Base-by-base conservation (phyloP, 2,888 invertebrate species). In the Orchesellides sinensis region DNA sequence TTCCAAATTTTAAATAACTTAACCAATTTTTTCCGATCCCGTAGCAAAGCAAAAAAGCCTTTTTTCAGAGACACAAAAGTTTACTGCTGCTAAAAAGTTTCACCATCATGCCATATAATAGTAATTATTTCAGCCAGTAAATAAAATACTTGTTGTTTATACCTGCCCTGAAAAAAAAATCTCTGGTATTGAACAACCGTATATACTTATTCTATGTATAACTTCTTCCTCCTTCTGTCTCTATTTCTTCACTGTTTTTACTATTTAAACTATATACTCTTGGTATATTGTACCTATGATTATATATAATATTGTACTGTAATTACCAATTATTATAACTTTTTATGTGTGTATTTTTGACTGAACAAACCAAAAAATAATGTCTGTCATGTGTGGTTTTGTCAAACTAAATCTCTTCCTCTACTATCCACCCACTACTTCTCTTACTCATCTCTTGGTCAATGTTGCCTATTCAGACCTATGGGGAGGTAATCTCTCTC, bases 401-500 rank as follows among this genome's bases (percentile, higher is more conserved):
- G 73, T 81, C 81, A 52, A 81, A 81, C 81, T 81, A 74, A 81
- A 81, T 81, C 70, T 84, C 82, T 78, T 84, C 84, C 83, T 84
- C 78, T 79, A 80, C 83, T 83, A 83, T 83, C 84, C 79, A 84
- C 82, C 86, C 84, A 84, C 78, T 82, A 61, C 83, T 80, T 84
- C 84, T 83, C 79, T 82, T 81, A 84, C 83, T 85, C 83, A 83
- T 84, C 85, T n/a, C n/a, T 88, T 85, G 84, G 81, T 83, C 83
- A 86, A 85, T 87, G 84, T 86, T 87, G 85, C 85, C 86, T 86
- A 83, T 87, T 79, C 88, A 88, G 88, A 87, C 85, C 83, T 86
- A 87, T 85, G 86, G 87, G 86, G 88, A 88, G 88, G 88, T 88
- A 88, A 88, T 83, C 86, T 86, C 84, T 84, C 86, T 84, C 82